A percentile compares a stretch with the other conserved stretches of the same genome.
Conservation (phyloP, 2,888 invertebrate species). For the Shargacucullia verbasci region DNA sequence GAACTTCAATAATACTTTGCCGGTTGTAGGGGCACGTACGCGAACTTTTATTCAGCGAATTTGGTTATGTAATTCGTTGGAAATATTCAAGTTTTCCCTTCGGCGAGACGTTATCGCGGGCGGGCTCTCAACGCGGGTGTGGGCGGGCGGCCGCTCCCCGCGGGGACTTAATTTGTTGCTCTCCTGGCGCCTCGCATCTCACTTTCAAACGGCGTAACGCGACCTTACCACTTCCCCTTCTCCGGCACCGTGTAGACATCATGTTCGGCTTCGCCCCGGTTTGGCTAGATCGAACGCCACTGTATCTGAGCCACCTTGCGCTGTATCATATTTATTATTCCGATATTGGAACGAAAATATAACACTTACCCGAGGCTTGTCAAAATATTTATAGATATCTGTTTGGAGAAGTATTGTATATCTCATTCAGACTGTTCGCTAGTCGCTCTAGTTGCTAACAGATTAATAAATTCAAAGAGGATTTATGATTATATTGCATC, state of each 20-base stretch:
- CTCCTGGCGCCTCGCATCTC: constrained; percentile 88
- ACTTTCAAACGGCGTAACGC: constrained; percentile 88
- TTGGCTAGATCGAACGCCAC: constrained; percentile 59
- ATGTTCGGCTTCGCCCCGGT: constrained; percentile 69
- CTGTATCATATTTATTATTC: constrained; percentile 46
- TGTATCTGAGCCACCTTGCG: constrained; percentile 42
- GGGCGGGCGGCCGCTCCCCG: constrained; percentile 79
- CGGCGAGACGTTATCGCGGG: constrained; percentile 84
- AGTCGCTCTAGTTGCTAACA: constrained; percentile 20
- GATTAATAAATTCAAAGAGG: constrained; percentile 17
- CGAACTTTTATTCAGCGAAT: constrained; percentile 82
- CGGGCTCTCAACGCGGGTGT: constrained; percentile 81
- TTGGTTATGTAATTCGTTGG: constrained; percentile 84
- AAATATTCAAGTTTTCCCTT: constrained; percentile 87
- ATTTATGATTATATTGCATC: constrained; percentile 12
- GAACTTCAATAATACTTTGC: constrained; percentile 79
- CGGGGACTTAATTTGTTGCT: constrained; percentile 89
- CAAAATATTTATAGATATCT: constrained; percentile 29
- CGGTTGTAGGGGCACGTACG: constrained; percentile 80
- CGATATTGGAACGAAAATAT: constrained; percentile 45
- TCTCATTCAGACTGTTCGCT: constrained; percentile 12
- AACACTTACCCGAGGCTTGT: constrained; percentile 19
- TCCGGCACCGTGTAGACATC: constrained; percentile 73
- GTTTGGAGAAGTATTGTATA: constrained; percentile 17
- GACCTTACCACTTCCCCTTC: constrained; percentile 85